A percentile compares a stretch with the other conserved stretches of the same genome.
Evolutionary conservation across 2,888 invertebrate genomes (phyloP).

Genomic region (Lithophane leautieri): DNA sequence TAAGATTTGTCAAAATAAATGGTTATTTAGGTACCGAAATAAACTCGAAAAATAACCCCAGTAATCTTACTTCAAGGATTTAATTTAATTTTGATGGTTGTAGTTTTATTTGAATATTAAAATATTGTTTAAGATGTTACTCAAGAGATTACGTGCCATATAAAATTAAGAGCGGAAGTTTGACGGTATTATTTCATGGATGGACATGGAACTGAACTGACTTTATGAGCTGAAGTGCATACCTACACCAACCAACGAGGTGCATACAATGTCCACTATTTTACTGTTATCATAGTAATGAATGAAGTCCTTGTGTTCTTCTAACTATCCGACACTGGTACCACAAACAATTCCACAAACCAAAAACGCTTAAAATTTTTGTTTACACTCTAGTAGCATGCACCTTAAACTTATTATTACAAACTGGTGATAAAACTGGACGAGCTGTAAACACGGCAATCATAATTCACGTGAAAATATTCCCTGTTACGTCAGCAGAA

Average conservation of each 20-base stretch:
- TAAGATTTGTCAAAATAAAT: background rate
- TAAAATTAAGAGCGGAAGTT: slow-evolving; percentile 11
- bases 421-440: slow-evolving; percentile 57
- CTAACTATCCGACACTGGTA: background rate
- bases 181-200: slow-evolving; percentile 16
- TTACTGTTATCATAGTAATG: background rate
- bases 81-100: slow-evolving; percentile 5
- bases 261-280: background rate
- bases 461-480: slow-evolving; percentile 72
- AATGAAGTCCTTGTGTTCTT: background rate
- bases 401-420: slow-evolving; percentile 42
- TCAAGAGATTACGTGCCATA: background rate
- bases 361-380: slow-evolving; percentile 20
- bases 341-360: slow-evolving; percentile 15
- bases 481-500: slow-evolving; percentile 70
- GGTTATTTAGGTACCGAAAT: background rate
- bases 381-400: slow-evolving; percentile 29
- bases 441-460: slow-evolving; percentile 54
- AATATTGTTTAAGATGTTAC: slow-evolving; percentile 3
- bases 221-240: slow-evolving; percentile 18
- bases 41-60: too few relatives aligned
- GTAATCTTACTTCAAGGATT: background rate
- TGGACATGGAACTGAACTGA: background rate
- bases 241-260: background rate
- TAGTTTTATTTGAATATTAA: slow-evolving; percentile 22